These are phyloP conservation scores for Arnoldichthys spilopterus DNA, from an alignment of 2,797 vertebrate species.

Conservation along the genomic window DNA sequence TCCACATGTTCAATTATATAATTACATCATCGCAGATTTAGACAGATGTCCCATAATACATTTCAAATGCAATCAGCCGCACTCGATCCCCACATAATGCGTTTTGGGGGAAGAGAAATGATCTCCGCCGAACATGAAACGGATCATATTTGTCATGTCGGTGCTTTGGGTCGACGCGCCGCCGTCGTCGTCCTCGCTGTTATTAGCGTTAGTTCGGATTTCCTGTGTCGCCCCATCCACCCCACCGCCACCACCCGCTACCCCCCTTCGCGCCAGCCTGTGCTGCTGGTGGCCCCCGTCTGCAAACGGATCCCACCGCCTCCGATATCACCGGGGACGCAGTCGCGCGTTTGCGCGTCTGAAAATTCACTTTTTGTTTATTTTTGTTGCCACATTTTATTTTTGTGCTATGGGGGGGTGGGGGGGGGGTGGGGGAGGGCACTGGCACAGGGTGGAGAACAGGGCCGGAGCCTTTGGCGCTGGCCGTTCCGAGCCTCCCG, in stretches of 20 bases:
- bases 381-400: not conserved
- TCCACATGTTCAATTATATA: constrained; percentile 67
- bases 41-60: constrained; percentile 67
- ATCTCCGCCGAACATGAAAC: constrained; percentile 55
- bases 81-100: constrained; percentile 61
- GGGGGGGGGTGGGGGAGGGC: too few relatives aligned
- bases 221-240: too few relatives aligned
- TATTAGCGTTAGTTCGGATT: constrained; percentile 40
- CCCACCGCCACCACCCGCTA: too few relatives aligned
- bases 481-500: constrained; percentile 25
- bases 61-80: constrained; percentile 65
- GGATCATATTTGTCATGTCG: constrained; percentile 59
- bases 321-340: constrained; percentile 3
- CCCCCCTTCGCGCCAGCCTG: not conserved
- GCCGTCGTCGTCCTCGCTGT: constrained; percentile 25
- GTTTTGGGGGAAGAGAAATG: constrained; percentile 62
- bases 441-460: not conserved
- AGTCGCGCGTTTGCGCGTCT: constrained; percentile 19
- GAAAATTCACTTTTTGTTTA: not conserved
- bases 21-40: constrained; percentile 66
- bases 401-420: not conserved
- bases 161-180: constrained; percentile 22
- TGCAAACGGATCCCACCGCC: not conserved
- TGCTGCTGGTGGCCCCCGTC: constrained; percentile 6
- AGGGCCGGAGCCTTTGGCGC: not conserved